Conservation (phyloP, 64 coral and sea anemone species). For the Montipora sp. region DNA sequence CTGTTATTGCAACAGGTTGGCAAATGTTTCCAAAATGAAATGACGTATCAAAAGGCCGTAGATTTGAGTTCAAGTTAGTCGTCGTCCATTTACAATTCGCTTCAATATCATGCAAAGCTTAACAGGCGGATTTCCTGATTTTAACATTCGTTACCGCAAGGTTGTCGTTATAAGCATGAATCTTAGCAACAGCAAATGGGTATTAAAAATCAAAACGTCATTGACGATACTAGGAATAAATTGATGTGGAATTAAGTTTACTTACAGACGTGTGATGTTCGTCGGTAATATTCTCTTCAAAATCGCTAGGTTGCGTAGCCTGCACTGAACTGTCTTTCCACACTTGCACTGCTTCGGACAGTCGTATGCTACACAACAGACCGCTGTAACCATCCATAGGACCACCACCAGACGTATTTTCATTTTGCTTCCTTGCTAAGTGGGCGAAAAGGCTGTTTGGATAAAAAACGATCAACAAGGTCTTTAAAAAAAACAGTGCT, state of each 20-base stretch:
- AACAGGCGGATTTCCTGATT: no score
- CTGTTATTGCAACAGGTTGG: no score
- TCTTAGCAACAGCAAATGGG: no score
- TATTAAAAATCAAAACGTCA: no score
- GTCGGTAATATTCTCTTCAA: constrained; percentile 38
- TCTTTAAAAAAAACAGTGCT: neutral
- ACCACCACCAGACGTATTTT: neutral
- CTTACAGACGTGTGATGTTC: constrained; percentile 68
- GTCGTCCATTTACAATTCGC: no score
- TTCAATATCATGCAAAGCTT: no score
- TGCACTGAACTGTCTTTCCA: constrained; percentile 51
- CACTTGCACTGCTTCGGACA: constrained; percentile 66
- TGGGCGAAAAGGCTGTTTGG: neutral
- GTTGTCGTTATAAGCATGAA: no score
- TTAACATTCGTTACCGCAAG: no score
- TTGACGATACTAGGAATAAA: no score
- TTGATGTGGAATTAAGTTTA: neutral
- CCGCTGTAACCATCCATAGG: neutral
- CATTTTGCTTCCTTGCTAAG: constrained; percentile 25
- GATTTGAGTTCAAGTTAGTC: no score
- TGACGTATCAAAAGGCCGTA: no score
- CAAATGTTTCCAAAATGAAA: no score
- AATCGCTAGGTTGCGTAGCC: constrained; percentile 38
- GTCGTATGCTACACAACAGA: neutral
- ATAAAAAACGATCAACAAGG: constrained; percentile 29